Evolutionary conservation across 2,797 vertebrate genomes (phyloP).

Genomic region (Rhinella marina): DNA sequence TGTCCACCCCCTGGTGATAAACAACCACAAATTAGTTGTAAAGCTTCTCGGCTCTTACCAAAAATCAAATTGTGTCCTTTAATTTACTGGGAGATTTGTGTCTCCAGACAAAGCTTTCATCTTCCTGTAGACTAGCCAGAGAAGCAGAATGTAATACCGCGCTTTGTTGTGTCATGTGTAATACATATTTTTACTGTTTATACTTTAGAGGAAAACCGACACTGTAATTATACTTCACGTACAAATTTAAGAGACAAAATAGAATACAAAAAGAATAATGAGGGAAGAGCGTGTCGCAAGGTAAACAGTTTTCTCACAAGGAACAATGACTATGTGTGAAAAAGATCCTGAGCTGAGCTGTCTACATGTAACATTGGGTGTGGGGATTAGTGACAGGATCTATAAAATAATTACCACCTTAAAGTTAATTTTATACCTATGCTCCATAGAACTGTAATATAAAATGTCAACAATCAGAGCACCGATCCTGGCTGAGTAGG

Average conservation of each 20-base stretch:
- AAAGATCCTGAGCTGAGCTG: neutral
- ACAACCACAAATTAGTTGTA: conserved; percentile 23
- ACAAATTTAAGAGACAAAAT: conserved; percentile 53
- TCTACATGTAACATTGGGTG: neutral
- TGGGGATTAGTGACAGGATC: neutral
- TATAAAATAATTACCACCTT: neutral
- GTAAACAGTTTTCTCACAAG: neutral
- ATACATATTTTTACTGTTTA: conserved; percentile 47
- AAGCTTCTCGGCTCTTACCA: conserved; percentile 26
- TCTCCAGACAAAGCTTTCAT: conserved; percentile 66
- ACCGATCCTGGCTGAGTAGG: no score
- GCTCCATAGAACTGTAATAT: neutral
- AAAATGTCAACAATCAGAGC: neutral
- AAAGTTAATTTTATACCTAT: no score
- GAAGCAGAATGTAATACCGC: conserved; percentile 61
- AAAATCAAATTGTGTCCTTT: conserved; percentile 48
- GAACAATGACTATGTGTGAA: neutral
- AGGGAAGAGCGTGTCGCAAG: neutral
- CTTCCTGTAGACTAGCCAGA: conserved; percentile 56
- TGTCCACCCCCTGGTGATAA: conserved; percentile 25
- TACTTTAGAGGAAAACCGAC: neutral
- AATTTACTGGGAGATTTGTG: conserved; percentile 57
- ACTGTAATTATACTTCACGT: conserved; percentile 62
- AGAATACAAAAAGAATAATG: conserved; percentile 23
- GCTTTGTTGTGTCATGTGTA: conserved; percentile 56